These are phyloP conservation scores for Actinernus sp. DNA, from an alignment of 92 coral and sea anemone genomes.

Conservation along the genomic window DNA sequence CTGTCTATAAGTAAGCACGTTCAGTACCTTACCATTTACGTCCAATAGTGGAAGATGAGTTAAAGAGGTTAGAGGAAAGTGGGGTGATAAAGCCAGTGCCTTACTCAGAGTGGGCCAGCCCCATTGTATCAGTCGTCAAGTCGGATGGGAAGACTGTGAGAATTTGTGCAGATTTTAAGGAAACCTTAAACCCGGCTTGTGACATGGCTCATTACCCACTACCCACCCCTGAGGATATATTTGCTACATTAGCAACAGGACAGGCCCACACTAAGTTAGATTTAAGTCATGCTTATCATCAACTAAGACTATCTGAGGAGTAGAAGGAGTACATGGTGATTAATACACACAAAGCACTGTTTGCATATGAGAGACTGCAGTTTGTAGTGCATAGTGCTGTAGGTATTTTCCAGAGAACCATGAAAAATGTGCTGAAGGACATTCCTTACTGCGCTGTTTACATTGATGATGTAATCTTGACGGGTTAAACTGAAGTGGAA, in stretches of 20 bases:
- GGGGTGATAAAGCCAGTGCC: constrained; percentile 8
- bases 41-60: constrained; percentile 18
- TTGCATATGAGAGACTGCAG: not conserved
- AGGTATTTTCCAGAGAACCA: not conserved
- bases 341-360: not conserved
- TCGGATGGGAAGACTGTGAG: constrained; percentile 21
- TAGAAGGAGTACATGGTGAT: not conserved
- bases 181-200: constrained; percentile 9
- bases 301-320: not conserved
- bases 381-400: not conserved
- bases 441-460: no score
- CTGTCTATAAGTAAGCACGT: constrained; percentile 4
- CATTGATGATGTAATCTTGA: no score
- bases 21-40: constrained; percentile 32
- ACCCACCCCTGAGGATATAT: constrained; percentile 4
- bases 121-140: constrained; percentile 21
- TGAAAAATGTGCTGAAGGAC: not conserved
- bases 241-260: not conserved
- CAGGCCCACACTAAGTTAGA: not conserved
- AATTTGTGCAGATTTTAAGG: constrained; percentile 26
- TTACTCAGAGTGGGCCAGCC: constrained; percentile 24
- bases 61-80: constrained; percentile 1
- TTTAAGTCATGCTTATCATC: no score
- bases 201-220: constrained; percentile 20
- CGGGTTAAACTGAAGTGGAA: no score